Evolutionary conservation across 2,888 invertebrate genomes (phyloP), one percentile per base, ranked within the genome.

Genomic region (Heliothis peltigera): DNA sequence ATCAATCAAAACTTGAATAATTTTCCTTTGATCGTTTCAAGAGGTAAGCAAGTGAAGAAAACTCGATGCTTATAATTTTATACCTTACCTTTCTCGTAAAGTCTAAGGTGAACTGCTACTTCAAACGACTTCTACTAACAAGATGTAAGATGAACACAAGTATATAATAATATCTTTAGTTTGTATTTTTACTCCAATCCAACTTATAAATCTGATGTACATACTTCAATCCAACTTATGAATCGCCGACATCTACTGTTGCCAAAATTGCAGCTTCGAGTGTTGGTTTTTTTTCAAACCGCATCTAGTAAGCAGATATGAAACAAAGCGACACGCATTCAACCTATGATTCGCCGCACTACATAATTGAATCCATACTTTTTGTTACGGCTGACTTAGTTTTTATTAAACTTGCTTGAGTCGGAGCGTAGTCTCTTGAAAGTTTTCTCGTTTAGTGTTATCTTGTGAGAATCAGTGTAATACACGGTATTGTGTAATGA

Each of bases 391-490:
- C 35, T 53, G 61, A 56, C 61, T 71, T 44, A 25, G 42, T 61
- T 66, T 65, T 56, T 66, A 76, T 71, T 55, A 59, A 76, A 66
- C 47, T 59, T 66, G 25, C 19, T 56, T 44, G 42, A 46, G 6
- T 51, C 18, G 21, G 43, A 70, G 55, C 49, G 53, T 15, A 58
- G 52, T 66, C 39, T 77, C 49, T 71, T 57, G 44, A 62, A 71
- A 61, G 58, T 77, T 74, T 71, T 59, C 72, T 66, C 60, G 55
- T 74, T 71, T 52, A 52, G 25, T 52, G 32, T 59, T 72, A 53
- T 60, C 71, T 76, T 15, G 46, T 65, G 71, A 65, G 76, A 70
- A 46, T 70, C 44, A 35, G 42, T 53, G 49, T 72, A 75, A 59
- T 56, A 64, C 59, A 53, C 21, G 49, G 39, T 73, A 39, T 64